phyloP scores from a whole-genome alignment of 2,888 invertebrate species.

The Loripinus fragilis region DNA sequence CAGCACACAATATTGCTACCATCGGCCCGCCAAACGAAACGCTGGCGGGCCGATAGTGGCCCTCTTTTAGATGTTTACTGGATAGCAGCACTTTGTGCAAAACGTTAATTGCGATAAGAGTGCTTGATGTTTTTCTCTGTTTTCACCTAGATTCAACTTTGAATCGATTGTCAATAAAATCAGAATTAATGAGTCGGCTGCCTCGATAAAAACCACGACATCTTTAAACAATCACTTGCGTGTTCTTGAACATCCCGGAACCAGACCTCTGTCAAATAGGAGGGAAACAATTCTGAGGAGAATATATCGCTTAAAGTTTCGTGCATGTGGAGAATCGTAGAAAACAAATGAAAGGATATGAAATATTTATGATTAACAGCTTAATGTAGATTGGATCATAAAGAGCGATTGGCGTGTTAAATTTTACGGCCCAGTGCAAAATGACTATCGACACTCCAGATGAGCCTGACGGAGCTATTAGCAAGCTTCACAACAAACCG shows the following conservation, averaged over 20 bases:
- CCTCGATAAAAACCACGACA: background rate
- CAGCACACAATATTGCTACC: no score
- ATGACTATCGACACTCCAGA: slow-evolving; percentile 9
- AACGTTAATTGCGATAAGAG: background rate
- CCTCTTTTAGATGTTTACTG: background rate
- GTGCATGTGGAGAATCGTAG: background rate
- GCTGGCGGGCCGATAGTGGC: background rate
- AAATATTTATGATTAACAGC: background rate
- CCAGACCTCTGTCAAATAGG: background rate
- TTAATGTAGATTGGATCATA: background rate
- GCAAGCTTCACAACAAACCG: background rate
- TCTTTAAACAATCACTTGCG: background rate
- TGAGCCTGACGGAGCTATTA: background rate
- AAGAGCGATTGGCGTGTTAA: background rate
- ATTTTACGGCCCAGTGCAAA: slow-evolving; percentile 1
- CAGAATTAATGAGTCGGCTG: slow-evolving; percentile 10
- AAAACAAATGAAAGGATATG: background rate
- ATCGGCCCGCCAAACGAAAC: no score
- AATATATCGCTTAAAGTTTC: background rate
- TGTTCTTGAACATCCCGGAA: background rate
- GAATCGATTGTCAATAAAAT: slow-evolving; percentile 18
- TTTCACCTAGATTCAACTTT: background rate
- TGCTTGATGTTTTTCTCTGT: no score
- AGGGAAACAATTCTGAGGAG: background rate
- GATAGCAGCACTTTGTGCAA: background rate